A percentile compares a stretch with the other conserved stretches of the same genome.
Conservation (phyloP, 2,797 vertebrate species). For the Xenopus petersii region DNA sequence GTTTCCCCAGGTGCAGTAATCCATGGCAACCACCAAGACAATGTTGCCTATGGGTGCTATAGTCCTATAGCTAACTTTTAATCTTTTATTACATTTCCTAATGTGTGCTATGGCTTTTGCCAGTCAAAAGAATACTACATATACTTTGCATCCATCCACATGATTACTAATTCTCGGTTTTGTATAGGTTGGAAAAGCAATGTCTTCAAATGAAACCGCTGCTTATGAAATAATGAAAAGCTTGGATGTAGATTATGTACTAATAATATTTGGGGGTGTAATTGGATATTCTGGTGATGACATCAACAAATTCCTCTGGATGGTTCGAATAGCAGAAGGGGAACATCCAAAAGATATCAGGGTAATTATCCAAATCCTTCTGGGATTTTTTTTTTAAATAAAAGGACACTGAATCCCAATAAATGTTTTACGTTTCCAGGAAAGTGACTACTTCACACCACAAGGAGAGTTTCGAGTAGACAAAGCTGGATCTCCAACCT, state of each 20-base stretch:
- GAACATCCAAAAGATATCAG: conserved; percentile 98
- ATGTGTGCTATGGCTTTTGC: too few relatives aligned
- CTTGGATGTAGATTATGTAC: conserved; percentile 96
- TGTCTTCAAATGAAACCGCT: conserved; percentile 97
- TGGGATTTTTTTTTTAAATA: neutral
- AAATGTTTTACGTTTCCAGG: conserved; percentile 64
- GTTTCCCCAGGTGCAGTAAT: too few relatives aligned
- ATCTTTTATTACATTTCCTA: too few relatives aligned
- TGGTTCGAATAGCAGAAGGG: conserved; percentile 98
- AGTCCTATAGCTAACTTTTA: too few relatives aligned
- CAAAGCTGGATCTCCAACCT: conserved; percentile 93
- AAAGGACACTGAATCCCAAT: neutral
- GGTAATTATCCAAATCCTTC: conserved; percentile 66
- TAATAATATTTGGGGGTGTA: conserved; percentile 97
- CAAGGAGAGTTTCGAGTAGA: conserved; percentile 98
- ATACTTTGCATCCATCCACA: too few relatives aligned
- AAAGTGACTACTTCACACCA: conserved; percentile 98
- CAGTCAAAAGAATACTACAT: too few relatives aligned
- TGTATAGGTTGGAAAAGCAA: conserved; percentile 90
- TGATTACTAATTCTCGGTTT: neutral
- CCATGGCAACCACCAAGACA: too few relatives aligned
- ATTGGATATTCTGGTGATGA: conserved; percentile 98
- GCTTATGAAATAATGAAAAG: conserved; percentile 96
- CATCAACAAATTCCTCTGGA: conserved; percentile 99
- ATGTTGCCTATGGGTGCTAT: too few relatives aligned